phyloP scores from a whole-genome alignment of 2,888 invertebrate species.

The Kuschelorhynchus macadamiae region DNA sequence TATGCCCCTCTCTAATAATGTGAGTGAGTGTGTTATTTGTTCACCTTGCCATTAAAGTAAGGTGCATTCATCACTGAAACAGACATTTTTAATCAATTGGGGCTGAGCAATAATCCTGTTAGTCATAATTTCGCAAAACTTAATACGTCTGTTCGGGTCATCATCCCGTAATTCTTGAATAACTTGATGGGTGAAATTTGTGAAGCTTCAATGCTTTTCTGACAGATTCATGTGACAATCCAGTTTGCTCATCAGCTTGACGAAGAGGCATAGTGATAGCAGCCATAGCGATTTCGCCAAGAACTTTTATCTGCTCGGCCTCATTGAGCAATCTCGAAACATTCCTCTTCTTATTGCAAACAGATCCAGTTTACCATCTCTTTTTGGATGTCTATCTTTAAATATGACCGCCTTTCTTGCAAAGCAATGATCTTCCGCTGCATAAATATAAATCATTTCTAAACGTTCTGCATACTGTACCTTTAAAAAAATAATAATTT shows the following conservation, averaged over 20 bases:
- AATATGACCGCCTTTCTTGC: too few species aligned
- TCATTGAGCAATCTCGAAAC: too few species aligned
- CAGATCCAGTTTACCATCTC: not conserved
- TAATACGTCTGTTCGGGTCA: constrained; percentile 1
- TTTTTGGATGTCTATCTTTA: not conserved
- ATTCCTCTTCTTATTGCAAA: too few species aligned
- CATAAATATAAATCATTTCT: constrained; percentile 2
- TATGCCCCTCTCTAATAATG: constrained; percentile 25
- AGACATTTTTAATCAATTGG: too few species aligned
- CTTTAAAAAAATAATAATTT: too few species aligned
- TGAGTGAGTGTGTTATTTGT: constrained; percentile 23
- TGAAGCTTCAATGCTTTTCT: constrained; percentile 3
- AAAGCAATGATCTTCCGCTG: not conserved
- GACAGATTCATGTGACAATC: not conserved
- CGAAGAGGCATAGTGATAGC: not conserved
- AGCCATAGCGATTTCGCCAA: not conserved
- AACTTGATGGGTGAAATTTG: not conserved
- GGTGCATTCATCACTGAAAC: constrained; percentile 21
- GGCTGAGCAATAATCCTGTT: too few species aligned
- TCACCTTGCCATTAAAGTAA: constrained; percentile 21
- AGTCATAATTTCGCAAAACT: not conserved
- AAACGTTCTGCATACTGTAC: not conserved
- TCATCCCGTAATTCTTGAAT: constrained; percentile 2
- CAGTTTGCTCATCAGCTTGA: not conserved
- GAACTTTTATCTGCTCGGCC: not conserved